A percentile compares a stretch with the other conserved stretches of the same genome.
Conservation (phyloP, 2,797 vertebrate genomes). For the Ceyx erithaca region DNA sequence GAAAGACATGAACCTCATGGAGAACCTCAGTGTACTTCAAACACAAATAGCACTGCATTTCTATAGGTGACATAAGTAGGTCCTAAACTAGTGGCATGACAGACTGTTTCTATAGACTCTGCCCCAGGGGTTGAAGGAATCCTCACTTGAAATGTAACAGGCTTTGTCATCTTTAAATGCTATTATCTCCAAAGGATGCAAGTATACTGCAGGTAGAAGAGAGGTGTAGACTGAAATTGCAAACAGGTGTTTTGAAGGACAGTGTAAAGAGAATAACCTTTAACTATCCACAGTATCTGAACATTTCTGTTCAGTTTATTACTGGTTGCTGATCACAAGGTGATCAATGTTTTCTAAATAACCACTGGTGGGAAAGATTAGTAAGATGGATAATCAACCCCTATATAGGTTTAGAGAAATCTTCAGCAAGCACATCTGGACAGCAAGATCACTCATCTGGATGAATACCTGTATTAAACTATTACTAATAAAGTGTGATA, state of each 20-base stretch:
- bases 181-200: neutral
- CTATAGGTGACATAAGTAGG: neutral
- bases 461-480: neutral
- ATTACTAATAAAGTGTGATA: neutral
- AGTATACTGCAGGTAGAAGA: neutral
- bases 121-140: neutral
- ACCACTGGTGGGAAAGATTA: neutral
- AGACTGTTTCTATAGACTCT: neutral
- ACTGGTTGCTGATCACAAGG: neutral
- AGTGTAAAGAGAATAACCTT: neutral
- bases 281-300: neutral
- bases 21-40: neutral
- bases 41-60: neutral
- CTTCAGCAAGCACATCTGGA: neutral
- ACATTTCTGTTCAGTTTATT: neutral
- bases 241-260: neutral
- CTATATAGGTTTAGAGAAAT: neutral
- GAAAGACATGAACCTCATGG: too few species aligned
- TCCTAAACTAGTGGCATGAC: neutral
- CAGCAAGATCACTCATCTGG: neutral
- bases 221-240: neutral
- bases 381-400: neutral
- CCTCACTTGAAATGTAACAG: neutral
- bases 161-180: neutral
- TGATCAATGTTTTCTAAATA: neutral